Percentiles rank a stretch among this genome's conserved stretches.
Conservation (phyloP, 2,888 invertebrate species). For the Apoda limacodes region DNA sequence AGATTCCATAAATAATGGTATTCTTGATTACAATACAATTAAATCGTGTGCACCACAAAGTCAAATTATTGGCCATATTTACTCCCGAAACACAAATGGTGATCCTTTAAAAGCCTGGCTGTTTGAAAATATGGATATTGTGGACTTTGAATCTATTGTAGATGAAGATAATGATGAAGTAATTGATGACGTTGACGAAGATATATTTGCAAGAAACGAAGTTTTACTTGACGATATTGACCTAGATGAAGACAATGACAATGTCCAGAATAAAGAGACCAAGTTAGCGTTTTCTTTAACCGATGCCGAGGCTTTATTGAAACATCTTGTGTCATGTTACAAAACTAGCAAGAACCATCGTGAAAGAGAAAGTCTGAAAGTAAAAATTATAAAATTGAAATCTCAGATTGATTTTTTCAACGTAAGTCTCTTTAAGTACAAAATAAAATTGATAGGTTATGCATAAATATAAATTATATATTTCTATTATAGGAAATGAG, state of each 20-base stretch:
- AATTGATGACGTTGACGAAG: slow-evolving; percentile 21
- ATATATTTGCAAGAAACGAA: slow-evolving; percentile 26
- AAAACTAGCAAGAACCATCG: slow-evolving; percentile 3
- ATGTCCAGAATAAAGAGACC: slow-evolving; percentile 12
- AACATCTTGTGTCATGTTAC: slow-evolving; percentile 19
- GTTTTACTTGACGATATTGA: slow-evolving; percentile 31
- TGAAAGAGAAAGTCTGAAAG: slow-evolving; percentile 22
- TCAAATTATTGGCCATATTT: slow-evolving; percentile 22
- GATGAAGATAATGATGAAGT: slow-evolving; percentile 20
- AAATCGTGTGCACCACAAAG: slow-evolving; percentile 21
- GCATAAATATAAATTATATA: background rate
- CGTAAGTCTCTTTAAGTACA: too few relatives aligned
- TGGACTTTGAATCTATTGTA: slow-evolving; percentile 3
- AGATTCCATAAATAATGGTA: slow-evolving; percentile 32
- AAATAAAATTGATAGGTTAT: too few relatives aligned
- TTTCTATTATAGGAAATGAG: slow-evolving; percentile 29
- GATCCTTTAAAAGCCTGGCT: slow-evolving; percentile 35
- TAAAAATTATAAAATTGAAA: slow-evolving; percentile 18
- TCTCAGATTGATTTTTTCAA: slow-evolving; percentile 28
- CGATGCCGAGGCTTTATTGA: slow-evolving; percentile 22
- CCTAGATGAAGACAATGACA: slow-evolving; percentile 12
- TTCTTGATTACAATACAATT: slow-evolving; percentile 25
- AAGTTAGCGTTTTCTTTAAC: slow-evolving; percentile 26
- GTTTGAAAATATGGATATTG: slow-evolving; percentile 25
- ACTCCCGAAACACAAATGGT: slow-evolving; percentile 12